Base-by-base conservation (phyloP, 64 coral and sea anemone genomes). In the Dendrophyllia cribrosa region DNA sequence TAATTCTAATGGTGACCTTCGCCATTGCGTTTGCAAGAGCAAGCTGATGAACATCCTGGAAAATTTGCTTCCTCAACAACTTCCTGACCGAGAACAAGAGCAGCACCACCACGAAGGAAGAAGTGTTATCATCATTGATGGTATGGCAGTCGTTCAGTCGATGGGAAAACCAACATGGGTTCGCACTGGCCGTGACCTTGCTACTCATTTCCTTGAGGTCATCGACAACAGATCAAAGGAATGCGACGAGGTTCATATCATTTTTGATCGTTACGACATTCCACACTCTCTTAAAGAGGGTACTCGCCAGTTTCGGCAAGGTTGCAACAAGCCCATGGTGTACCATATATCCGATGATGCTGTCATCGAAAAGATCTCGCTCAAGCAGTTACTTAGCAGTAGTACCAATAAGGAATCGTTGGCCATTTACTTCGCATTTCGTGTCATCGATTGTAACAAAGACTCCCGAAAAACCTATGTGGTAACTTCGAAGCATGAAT, bases 231-330 rank as follows among this genome's bases (percentile, higher is more conserved):
- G 61, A 20, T 70, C 74, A 13, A 23, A 64, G 24, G 61, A 51
- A 14, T 63, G 58, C 59, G 59, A 43, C 23, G 59, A 90, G 77
- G 88, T 90, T 19, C 88, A 90, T 26, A 46, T 90, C 14, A 51
- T 90, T 51, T 90, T 90, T 90, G 59, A 90, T 58, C 87, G 87
- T 19, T 88, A 88, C 67, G 84, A 88, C 34, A 62, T 76, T 17
- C 72, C 87, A 26, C 52, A 88, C 70, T 88, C 86, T 43, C 70
- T 88, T 0, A 88, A 88, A 26, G 86, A 88, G 22, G 52, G 52
- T 12, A 88, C 86, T 26, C 86, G 86, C 3, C 67, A 76, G 72
- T 46, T 77, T 46, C 72, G 72, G 7, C 72, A 76, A 22, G 82
- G 82, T 11, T 15, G 11, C 60, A 63, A 14, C 62, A 16, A 12